Evolutionary conservation across 1,140 invertebrate species (phyloP).

Genomic region (Zaprionus kolodkinae): DNA sequence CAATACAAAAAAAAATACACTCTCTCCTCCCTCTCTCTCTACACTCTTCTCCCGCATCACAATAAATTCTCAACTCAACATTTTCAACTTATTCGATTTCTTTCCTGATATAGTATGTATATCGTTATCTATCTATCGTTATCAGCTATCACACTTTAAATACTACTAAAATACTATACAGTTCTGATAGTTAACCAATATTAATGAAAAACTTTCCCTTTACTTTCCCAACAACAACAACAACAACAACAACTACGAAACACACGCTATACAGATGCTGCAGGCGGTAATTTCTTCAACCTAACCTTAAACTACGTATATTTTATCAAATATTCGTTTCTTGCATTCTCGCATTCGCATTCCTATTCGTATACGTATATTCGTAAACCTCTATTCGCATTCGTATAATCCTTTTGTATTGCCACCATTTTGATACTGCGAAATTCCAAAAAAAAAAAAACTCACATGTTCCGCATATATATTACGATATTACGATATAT

Average conservation of each 20-base stretch:
- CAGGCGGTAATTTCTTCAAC: conserved; percentile 77
- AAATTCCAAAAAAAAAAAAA: conserved; percentile 47
- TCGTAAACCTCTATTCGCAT: conserved; percentile 12
- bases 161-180: not conserved
- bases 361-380: conserved; percentile 44
- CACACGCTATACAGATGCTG: conserved; percentile 83
- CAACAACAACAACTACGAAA: conserved; percentile 10
- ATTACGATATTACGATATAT: not conserved
- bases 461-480: conserved; percentile 26
- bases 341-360: conserved; percentile 28
- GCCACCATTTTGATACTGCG: conserved; percentile 37
- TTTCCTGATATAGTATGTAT: conserved; percentile 22
- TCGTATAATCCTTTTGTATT: conserved; percentile 34
- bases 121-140: conserved; percentile 25
- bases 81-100: conserved; percentile 56
- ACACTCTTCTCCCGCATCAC: conserved; percentile 2
- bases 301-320: conserved; percentile 23
- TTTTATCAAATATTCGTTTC: conserved; percentile 33
- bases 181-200: conserved; percentile 31
- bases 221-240: conserved; percentile 47
- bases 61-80: conserved; percentile 19
- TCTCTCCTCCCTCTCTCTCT: too few relatives aligned
- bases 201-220: conserved; percentile 67
- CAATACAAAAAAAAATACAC: conserved; percentile 9
- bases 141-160: conserved; percentile 27